Base-by-base conservation (phyloP, 2,113 vertebrate species). In the Syngnathus typhle region DNA sequence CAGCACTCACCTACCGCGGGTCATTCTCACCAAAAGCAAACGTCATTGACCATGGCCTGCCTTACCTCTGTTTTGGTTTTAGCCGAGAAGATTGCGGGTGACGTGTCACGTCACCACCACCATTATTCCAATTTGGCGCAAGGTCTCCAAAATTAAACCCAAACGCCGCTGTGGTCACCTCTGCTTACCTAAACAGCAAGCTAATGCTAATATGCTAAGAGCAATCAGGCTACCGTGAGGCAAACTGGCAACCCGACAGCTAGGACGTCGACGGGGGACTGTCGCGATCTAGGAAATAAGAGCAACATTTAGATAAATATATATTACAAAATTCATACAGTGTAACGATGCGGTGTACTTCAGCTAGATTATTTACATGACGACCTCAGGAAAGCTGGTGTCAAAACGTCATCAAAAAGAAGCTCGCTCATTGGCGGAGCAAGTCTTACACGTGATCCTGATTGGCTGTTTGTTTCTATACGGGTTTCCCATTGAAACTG, bases 351-450 rank as follows among this genome's bases (percentile, higher is more conserved):
- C 69, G 72, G 73, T 51, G 55, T 58, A 58, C 78, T 65, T 72
- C 51, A 78, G 51, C 79, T 87, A 76, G 72, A 77, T 80, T 89
- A 89, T 87, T 87, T 87, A 87, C 83, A 86, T 75, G 59, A 77
- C 80, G 70, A 84, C 72, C 71, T 74, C 61, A 68, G 71, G 3
- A 68, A 75, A 65, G 51, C 15, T 67, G 12, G 60, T 11, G 55
- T 8, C 23, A 3, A 72, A 68, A 77, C 73, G 67, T 79, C 56
- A 54, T 32, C 1, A 38, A 2, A 3, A 49, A 15, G 21, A n/a
- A 4, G 36, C 21, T 41, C 9, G 6, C 0, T 59, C 87, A 89
- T 87, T 91, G 87, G 88, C 37, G 83, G 8, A 4, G 46, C 5
- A 0, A 7, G 10, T 38, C 7, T 13, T 51, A 54, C 1, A 21